These are phyloP conservation scores for Conus betulinus DNA, from an alignment of 1,140 invertebrate species.

Conservation along the genomic window DNA sequence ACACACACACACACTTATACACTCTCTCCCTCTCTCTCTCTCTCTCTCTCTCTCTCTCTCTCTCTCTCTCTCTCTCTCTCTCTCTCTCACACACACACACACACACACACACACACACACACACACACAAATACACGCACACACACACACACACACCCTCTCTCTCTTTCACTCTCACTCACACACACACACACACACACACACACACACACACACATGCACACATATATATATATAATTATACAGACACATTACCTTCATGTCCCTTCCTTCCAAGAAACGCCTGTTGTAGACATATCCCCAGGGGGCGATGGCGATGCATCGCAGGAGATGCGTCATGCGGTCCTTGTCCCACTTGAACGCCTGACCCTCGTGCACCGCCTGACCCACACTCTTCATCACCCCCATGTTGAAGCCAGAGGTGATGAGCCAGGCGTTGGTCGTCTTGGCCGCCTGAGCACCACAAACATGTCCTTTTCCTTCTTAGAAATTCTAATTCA, in stretches of 20 bases:
- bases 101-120: too few species aligned
- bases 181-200: too few species aligned
- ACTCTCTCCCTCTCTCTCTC: too few species aligned
- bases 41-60: too few species aligned
- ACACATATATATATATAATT: background rate
- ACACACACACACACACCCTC: too few species aligned
- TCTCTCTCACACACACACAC: too few species aligned
- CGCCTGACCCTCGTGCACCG: slow-evolving; percentile 79
- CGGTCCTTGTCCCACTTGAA: slow-evolving; percentile 67
- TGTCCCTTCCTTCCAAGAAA: slow-evolving; percentile 82
- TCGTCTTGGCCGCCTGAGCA: slow-evolving; percentile 94
- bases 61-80: too few species aligned
- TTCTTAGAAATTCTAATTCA: too few species aligned
- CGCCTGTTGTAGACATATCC: slow-evolving; percentile 95
- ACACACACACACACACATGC: background rate
- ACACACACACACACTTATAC: too few species aligned
- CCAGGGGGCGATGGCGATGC: slow-evolving; percentile 97
- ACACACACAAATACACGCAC: too few species aligned
- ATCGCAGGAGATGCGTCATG: slow-evolving; percentile 66
- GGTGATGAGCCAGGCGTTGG: slow-evolving; percentile 97
- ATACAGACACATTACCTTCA: background rate
- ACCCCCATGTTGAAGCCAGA: slow-evolving; percentile 95
- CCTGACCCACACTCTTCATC: slow-evolving; percentile 72
- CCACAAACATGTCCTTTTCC: background rate
- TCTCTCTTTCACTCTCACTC: too few species aligned